A percentile compares a stretch with the other conserved stretches of the same genome.
Evolutionary conservation across 2,113 vertebrate species (phyloP).

Genomic region (Catharus minimus): DNA sequence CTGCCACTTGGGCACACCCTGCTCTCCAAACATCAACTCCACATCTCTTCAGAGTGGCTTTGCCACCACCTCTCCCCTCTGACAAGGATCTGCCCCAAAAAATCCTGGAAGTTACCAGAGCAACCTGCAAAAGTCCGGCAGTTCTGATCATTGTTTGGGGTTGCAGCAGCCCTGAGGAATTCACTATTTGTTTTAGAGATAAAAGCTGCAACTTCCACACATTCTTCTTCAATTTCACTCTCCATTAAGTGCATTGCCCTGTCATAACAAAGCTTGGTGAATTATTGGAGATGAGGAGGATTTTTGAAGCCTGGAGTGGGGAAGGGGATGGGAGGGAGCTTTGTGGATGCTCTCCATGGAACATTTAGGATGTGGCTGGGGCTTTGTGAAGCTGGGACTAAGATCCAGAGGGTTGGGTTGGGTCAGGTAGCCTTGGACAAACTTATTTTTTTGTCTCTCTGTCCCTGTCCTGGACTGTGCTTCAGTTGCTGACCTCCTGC

Average conservation of each 20-base stretch:
- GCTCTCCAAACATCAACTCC: neutral
- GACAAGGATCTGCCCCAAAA: slow-evolving; percentile 51
- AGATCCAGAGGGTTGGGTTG: neutral
- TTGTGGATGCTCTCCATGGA: neutral
- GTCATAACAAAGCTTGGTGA: slow-evolving; percentile 41
- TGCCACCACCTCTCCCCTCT: slow-evolving; percentile 19
- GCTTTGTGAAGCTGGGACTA: neutral
- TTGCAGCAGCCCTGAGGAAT: slow-evolving; percentile 74
- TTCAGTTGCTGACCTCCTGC: neutral
- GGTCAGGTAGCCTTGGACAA: neutral
- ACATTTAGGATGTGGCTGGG: neutral
- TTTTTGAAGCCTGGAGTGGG: neutral
- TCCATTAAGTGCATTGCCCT: slow-evolving; percentile 55
- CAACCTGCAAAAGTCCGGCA: slow-evolving; percentile 48
- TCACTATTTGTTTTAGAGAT: slow-evolving; percentile 81
- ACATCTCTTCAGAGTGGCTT: neutral
- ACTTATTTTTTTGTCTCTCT: neutral
- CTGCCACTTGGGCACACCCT: neutral
- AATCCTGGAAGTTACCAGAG: slow-evolving; percentile 67
- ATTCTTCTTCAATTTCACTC: slow-evolving; percentile 78
- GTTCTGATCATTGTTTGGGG: slow-evolving; percentile 63
- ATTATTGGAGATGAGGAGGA: slow-evolving; percentile 6
- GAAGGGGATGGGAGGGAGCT: neutral
- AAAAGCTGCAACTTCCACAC: slow-evolving; percentile 79
- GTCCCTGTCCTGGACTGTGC: neutral